phyloP scores from a whole-genome alignment of 2,888 invertebrate genomes.

The Pachycephus smyrnensis region DNA sequence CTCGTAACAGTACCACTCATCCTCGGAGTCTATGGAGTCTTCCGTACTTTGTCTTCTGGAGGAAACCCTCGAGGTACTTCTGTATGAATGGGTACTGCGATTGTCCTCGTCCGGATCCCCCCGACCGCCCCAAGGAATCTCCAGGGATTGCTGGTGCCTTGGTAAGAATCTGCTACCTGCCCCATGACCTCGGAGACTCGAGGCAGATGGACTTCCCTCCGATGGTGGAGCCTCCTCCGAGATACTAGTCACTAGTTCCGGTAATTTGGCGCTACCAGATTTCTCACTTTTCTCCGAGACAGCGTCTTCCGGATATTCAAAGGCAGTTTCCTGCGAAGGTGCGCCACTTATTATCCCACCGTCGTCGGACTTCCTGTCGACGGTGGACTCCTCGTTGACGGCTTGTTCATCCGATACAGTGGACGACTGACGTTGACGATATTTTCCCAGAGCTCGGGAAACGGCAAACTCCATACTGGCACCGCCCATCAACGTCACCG shows the following conservation, averaged over 20 bases:
- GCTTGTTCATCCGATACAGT: slow-evolving; percentile 78
- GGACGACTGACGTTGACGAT: slow-evolving; percentile 79
- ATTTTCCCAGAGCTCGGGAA: slow-evolving; percentile 84
- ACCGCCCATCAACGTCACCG: slow-evolving; percentile 71
- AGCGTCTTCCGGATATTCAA: slow-evolving; percentile 52
- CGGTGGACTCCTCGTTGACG: slow-evolving; percentile 68
- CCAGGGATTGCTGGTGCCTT: slow-evolving; percentile 82
- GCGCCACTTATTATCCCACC: slow-evolving; percentile 36
- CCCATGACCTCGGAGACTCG: slow-evolving; percentile 71
- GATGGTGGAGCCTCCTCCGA: slow-evolving; percentile 71
- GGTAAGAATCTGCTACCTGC: slow-evolving; percentile 72
- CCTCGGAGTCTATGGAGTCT: slow-evolving; percentile 93
- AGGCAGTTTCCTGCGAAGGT: slow-evolving; percentile 49
- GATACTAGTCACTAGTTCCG: slow-evolving; percentile 59
- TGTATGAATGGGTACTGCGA: slow-evolving; percentile 87
- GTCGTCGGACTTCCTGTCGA: slow-evolving; percentile 53
- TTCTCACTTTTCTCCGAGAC: slow-evolving; percentile 54
- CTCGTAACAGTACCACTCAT: slow-evolving; percentile 94
- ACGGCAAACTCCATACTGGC: slow-evolving; percentile 88
- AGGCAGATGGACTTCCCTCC: slow-evolving; percentile 77
- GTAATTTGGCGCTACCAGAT: slow-evolving; percentile 48
- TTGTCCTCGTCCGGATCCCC: slow-evolving; percentile 83
- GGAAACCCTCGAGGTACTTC: slow-evolving; percentile 87
- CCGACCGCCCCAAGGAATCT: slow-evolving; percentile 79
- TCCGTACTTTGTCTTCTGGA: slow-evolving; percentile 91